Base-by-base conservation (phyloP, 2,797 vertebrate genomes). In the Brotula barbata region DNA sequence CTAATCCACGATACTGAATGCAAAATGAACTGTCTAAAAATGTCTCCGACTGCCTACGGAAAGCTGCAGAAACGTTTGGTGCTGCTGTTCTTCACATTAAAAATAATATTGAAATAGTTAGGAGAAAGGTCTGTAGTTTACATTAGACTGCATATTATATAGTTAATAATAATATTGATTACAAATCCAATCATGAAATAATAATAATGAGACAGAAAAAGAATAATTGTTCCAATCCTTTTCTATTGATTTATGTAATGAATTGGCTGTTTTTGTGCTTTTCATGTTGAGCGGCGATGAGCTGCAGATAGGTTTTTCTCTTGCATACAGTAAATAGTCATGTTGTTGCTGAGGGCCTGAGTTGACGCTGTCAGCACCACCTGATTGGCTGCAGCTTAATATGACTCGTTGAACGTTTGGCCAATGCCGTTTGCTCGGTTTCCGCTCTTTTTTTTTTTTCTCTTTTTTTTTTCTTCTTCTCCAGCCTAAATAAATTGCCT, bases 271-370 rank as follows among this genome's bases (percentile, higher is more conserved):
- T 16, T 28, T 41, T 14, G 37, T 63, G 22, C 65, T 16, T 31
- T 51, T 12, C 55, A 55, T 53, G 36, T 58, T 6, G 46, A 68
- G 63, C 57, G 41, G 59, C 51, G 60, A 71, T 57, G 58, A 70
- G 71, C 53, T 66, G 41, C 62, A 71, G 59, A 66, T 68, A 77
- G 72, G 65, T 73, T 75, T 65, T 68, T 45, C 64, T 65, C 71
- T 73, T 74, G 81, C 78, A 64, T 73, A 84, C 71, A 85, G 84
- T 88, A 85, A 82, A 87, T 84, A 86, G 79, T 75, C 77, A 42
- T 81, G 87, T 88, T 90, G 90, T 92, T 92, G 89, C 90, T 89
- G 87, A 89, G 89, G 87, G 71, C 87, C 86, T 79, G 77, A 79
- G 78, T 87, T 76, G 75, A 80, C 43, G 70, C 80, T 58, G 79